Evolutionary conservation across 2,888 invertebrate species (phyloP).

Genomic region (Ditula angustiorana): DNA sequence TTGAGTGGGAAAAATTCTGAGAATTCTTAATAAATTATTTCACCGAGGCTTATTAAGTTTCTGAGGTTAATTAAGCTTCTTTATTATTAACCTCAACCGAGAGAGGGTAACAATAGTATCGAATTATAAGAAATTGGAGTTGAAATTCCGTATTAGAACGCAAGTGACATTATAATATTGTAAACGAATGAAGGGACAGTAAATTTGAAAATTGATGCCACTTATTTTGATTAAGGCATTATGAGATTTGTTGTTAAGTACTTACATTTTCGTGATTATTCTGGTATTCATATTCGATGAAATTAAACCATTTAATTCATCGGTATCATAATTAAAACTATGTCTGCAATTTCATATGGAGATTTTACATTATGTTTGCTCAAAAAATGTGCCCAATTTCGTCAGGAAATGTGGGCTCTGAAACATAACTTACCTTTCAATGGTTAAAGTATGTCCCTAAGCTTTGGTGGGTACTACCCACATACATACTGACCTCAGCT

Average conservation of each 20-base stretch:
- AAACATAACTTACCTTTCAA: no score
- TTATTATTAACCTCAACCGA: slow-evolving; percentile 2
- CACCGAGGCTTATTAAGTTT: slow-evolving; percentile 9
- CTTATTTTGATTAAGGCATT: background rate
- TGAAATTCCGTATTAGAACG: slow-evolving; percentile 7
- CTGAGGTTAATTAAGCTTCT: slow-evolving; percentile 27
- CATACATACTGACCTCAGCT: no score
- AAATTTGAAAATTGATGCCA: slow-evolving; percentile 3
- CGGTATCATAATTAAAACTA: no score
- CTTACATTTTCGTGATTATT: no score
- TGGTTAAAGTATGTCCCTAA: no score
- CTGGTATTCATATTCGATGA: background rate
- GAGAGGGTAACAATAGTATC: slow-evolving; percentile 10
- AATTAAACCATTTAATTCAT: background rate
- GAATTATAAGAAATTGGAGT: slow-evolving; percentile 18
- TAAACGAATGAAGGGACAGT: slow-evolving; percentile 5
- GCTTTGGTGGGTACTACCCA: no score
- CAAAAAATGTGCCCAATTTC: no score
- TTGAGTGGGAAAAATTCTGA: slow-evolving; percentile 18
- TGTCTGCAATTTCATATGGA: no score
- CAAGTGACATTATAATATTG: slow-evolving; percentile 1
- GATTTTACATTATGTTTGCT: no score
- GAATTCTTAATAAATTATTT: slow-evolving; percentile 27
- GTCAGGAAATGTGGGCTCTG: no score
- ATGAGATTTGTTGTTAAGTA: no score